Conservation (phyloP, 1,140 invertebrate genomes). For the Gonatopus flavifemur region DNA sequence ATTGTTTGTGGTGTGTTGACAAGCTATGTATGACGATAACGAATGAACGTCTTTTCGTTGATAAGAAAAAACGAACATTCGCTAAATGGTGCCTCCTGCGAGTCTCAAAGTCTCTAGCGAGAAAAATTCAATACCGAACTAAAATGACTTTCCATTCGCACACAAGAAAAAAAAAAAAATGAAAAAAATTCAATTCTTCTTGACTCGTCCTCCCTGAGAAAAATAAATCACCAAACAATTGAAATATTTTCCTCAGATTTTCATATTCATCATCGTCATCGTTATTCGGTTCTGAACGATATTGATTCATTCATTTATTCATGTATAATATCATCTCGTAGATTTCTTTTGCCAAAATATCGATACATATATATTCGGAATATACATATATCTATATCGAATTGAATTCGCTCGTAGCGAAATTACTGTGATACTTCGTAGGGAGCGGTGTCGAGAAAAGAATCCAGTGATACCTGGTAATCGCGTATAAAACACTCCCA, state of each 20-base stretch:
- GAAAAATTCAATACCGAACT: background rate
- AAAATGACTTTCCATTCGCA: background rate
- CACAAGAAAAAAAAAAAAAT: background rate
- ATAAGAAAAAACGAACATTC: background rate
- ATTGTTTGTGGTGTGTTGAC: slow-evolving; percentile 35
- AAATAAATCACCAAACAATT: no score
- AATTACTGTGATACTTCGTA: slow-evolving; percentile 21
- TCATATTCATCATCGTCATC: no score
- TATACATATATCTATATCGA: no score
- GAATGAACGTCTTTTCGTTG: no score
- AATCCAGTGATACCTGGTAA: slow-evolving; percentile 56
- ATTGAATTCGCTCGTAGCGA: slow-evolving; percentile 36
- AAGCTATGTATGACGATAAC: no score
- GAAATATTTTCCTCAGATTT: no score
- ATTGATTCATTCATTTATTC: background rate
- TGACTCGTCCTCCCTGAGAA: no score
- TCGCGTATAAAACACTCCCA: slow-evolving; percentile 55
- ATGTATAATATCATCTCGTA: background rate
- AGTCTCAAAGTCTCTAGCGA: background rate
- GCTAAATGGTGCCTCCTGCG: background rate
- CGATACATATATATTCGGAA: no score
- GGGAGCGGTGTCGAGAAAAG: slow-evolving; percentile 55
- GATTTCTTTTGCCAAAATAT: background rate
- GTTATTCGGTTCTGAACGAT: background rate
- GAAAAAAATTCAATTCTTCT: background rate